These are phyloP conservation scores for Petrosia ficiformis DNA, from an alignment of 37 sponge, comb jelly and placozoan genomes.

Conservation along the genomic window DNA sequence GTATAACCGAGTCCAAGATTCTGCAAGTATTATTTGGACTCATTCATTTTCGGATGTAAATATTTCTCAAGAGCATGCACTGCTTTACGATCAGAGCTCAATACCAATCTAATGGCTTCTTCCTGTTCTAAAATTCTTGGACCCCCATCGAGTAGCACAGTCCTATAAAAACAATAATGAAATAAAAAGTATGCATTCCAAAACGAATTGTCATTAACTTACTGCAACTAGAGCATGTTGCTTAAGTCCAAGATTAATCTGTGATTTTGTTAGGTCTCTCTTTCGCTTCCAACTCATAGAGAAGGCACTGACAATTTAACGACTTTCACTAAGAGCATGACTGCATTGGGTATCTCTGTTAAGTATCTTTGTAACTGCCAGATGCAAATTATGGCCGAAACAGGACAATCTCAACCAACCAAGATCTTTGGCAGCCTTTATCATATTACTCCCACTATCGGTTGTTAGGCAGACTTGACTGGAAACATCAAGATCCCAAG, in stretches of 20 bases:
- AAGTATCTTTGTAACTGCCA: slow-evolving; percentile 24
- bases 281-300: slow-evolving; percentile 27
- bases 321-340: slow-evolving; percentile 12
- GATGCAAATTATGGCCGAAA: slow-evolving; percentile 48
- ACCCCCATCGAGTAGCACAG: not conserved
- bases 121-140: not conserved
- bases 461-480: slow-evolving; percentile 40
- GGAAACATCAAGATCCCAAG: slow-evolving; percentile 14
- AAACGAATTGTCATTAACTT: not conserved
- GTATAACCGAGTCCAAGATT: too few species aligned
- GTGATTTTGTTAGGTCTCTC: slow-evolving; percentile 17
- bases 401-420: slow-evolving; percentile 21
- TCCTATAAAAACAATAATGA: slow-evolving; percentile 1
- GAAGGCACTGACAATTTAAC: slow-evolving; percentile 26
- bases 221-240: slow-evolving; percentile 19
- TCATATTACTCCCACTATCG: slow-evolving; percentile 34
- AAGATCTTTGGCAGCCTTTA: slow-evolving; percentile 3
- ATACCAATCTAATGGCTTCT: not conserved
- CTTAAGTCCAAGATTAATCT: slow-evolving; percentile 12
- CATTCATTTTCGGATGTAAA: too few species aligned
- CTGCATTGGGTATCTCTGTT: slow-evolving; percentile 2
- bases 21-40: too few species aligned
- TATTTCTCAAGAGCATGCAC: too few species aligned
- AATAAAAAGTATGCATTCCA: not conserved
- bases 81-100: not conserved